Evolutionary conservation across 2,113 vertebrate species (phyloP), one percentile per base, ranked within the genome.

Genomic region (Zosterops japonicus): DNA sequence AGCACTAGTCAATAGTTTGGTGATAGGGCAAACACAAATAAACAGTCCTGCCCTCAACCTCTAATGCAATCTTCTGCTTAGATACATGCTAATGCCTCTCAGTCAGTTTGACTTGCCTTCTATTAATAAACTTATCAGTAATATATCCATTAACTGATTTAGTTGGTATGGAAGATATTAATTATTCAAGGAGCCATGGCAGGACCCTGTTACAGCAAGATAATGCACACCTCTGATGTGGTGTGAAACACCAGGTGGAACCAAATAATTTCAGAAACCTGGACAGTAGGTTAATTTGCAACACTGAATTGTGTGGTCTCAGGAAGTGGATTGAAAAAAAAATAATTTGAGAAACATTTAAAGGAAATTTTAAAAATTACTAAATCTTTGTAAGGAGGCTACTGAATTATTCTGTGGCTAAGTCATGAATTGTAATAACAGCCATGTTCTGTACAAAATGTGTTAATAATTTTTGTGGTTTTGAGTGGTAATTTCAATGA

Each of bases 71-170:
- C 81, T 89, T 93, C 64, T 84, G 25, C 59, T 94, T 84, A 84
- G 77, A 94, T 56, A 87, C 93, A 91, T 56, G 64, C 33, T 83
- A 86, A 80, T 35, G 2, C 9, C 60, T 84, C 77, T 70, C 33
- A 79, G 81, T 95, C 69, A 44, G 52, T 82, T 84, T 84, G 56
- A 78, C 39, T 78, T 77, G 18, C 59, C 64, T 92, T 87, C 77
- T 89, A 42, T 93, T 89, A 94, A 93, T 89, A 95, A 95, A 78
- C 64, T 91, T 87, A 91, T 70, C 81, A 79, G 56, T 41, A 42
- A 78, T 82, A 78, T 44, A 83, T 65, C 60, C 50, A 83, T 83
- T 89, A 75, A 50, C 74, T 68, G 64, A 84, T 93, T 81, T 87
- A 67, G 33, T 67, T 89, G 42, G 29, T 47, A 56, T 84, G 52